Percentiles rank a stretch among this genome's conserved stretches.
These are phyloP conservation scores for Ophion costatus DNA, from an alignment of 2,888 invertebrate genomes.

Conservation along the genomic window DNA sequence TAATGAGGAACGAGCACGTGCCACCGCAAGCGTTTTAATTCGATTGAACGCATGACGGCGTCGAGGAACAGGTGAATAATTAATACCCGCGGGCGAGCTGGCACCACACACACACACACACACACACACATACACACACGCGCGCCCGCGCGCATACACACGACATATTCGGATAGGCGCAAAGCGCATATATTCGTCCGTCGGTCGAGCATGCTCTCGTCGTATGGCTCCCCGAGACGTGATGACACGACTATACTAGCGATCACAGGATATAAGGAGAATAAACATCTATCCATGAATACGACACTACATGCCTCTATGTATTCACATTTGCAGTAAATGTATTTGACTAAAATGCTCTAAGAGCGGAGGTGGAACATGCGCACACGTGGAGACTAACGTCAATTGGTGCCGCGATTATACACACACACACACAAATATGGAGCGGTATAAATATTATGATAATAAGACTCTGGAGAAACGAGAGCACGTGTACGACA, in stretches of 20 bases:
- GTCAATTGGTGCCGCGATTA: too few species aligned
- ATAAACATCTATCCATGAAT: slow-evolving; percentile 26
- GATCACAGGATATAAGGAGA: slow-evolving; percentile 38
- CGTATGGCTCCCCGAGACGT: slow-evolving; percentile 47
- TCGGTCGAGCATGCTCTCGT: background rate
- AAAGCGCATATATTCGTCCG: too few species aligned
- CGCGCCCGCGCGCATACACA: too few species aligned
- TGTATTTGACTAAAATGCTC: background rate
- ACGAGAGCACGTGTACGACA: slow-evolving; percentile 36
- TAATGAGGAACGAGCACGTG: slow-evolving; percentile 13
- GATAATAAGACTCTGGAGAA: slow-evolving; percentile 33
- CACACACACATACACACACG: background rate
- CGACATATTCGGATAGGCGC: too few species aligned
- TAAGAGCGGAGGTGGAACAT: background rate
- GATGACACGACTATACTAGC: slow-evolving; percentile 55
- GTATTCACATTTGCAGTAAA: slow-evolving; percentile 14
- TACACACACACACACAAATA: too few species aligned
- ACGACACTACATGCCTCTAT: background rate
- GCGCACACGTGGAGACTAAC: too few species aligned
- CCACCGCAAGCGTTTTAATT: slow-evolving; percentile 54
- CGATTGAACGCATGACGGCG: slow-evolving; percentile 27
- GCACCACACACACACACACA: slow-evolving; percentile 8
- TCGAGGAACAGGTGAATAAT: slow-evolving; percentile 57
- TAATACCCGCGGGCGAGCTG: slow-evolving; percentile 39
- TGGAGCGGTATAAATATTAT: too few species aligned